Evolutionary conservation across 2,888 invertebrate species (phyloP).

Genomic region (Heliconius cydno): DNA sequence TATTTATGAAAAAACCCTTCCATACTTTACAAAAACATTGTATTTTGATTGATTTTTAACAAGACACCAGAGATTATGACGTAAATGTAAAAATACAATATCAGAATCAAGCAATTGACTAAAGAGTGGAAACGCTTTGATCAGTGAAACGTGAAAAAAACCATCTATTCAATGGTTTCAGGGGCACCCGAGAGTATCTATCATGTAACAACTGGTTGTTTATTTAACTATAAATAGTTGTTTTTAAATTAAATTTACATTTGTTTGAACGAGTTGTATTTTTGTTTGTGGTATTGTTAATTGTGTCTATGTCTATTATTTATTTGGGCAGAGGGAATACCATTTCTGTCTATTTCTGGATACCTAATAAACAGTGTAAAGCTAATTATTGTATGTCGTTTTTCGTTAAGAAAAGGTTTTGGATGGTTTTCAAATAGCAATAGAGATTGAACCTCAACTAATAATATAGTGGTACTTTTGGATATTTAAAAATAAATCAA

Average conservation of each 20-base stretch:
- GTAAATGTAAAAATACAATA: constrained; percentile 38
- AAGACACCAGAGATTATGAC: constrained; percentile 28
- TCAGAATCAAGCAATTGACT: constrained; percentile 61
- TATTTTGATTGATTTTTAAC: constrained; percentile 13
- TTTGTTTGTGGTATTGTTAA: not conserved
- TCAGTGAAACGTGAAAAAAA: constrained; percentile 62
- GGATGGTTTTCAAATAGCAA: not conserved
- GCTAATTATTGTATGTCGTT: too few relatives aligned
- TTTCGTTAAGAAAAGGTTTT: too few relatives aligned
- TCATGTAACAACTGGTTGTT: not conserved
- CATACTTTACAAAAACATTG: not conserved
- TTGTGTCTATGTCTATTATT: too few relatives aligned
- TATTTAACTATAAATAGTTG: not conserved
- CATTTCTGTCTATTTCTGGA: too few relatives aligned
- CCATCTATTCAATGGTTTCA: constrained; percentile 64
- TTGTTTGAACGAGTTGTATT: not conserved
- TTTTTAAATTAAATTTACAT: not conserved
- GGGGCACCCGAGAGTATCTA: constrained; percentile 54
- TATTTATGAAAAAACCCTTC: not conserved
- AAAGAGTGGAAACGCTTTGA: constrained; percentile 73
- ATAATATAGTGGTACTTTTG: too few relatives aligned
- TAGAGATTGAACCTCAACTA: not conserved
- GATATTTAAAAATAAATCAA: too few relatives aligned
- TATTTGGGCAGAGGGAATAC: too few relatives aligned
- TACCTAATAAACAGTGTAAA: too few relatives aligned